Base-by-base conservation (phyloP, 2,888 invertebrate genomes). In the Epirrhoe alternata region DNA sequence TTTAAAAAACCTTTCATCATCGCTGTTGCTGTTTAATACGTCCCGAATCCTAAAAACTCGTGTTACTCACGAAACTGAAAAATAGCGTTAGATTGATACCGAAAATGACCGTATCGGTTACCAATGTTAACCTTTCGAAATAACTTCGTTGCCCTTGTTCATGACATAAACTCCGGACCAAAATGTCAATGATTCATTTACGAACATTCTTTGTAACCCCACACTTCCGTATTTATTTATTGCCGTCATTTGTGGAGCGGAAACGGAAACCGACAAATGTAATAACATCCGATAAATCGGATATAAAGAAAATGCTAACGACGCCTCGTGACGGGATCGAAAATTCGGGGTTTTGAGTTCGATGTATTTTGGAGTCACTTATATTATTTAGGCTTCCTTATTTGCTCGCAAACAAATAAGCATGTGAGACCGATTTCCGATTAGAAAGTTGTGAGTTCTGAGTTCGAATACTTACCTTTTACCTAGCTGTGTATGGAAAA, bases 201-300 rank as follows among this genome's bases (percentile, higher is more conserved):
- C 5, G 12, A 51, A 30, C 24, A 50, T 24, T 17, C 16, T 50
- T 35, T 58, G 58, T 50, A 50, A 35, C n/a, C 30, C 50, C n/a
- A 51, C 35, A 59, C 30, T 16, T 0, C 16, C 24, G 31, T 50
- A 14, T 31, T 38, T 42, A 62, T 58, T 58, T 50, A 55, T 54
- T 61, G 51, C 47, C 33, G 60, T 61, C 38, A 63, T 64, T 64
- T 61, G 61, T 61, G 47, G 5, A 31, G 31, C 42, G 50, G 38
- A 58, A 66, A 66, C 49, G 56, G 64, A 69, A 62, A 61, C 62
- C 57, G 31, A 45, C 55, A 59, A 64, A 67, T 57, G 57, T 65
- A 63, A 65, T 55, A 53, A 51, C 54, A 62, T 57, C 64, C 62
- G 38, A 67, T 63, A 42, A 61, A 70, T 69, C 55, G 52, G 33